Evolutionary conservation across 2,888 invertebrate species (phyloP), one percentile per base, ranked within the genome.

Genomic region (Dasypogon diadema): DNA sequence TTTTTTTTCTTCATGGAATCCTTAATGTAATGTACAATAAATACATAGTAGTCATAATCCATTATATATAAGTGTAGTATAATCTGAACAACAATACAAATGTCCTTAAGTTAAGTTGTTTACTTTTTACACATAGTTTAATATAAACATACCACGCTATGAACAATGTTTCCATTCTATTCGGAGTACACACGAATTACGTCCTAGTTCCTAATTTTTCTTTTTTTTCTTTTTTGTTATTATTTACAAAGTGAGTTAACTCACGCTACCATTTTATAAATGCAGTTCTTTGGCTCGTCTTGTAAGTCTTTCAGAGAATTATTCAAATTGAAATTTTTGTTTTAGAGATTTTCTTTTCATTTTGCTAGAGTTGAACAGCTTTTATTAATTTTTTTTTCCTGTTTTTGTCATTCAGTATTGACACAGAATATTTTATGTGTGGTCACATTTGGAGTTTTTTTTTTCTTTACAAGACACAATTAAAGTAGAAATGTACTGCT

Each of bases 121-220:
- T 55, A 34, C 74, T 63, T 58, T 76, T 56, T 48, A 76, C 58
- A 72, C 72, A 75, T 60, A 77, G 77, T 77, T 77, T 77, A 77
- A 77, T 77, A 77, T 77, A 77, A 77, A 77, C 77, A 77, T 75
- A 77, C 77, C 63, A 54, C 70, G 34, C 70, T 54, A 70, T 70
- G 56, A 75, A 56, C 58, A 68, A 56, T 56, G 58, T 56, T 72
- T 55, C 46, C 56, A 72, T 72, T 58, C 58, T 60, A 65, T 56
- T 73, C 56, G 22, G 56, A 73, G 54, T 73, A 56, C 56, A 42
- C 42, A 56, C 42, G 42, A 56, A 51, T 70, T 51, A 10, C 34
- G 3, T 14, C 2, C 8, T 56, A 56, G 1, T 37, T 42, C 16
- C 18, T 37, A 42, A 14, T 42, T 58, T 46, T 68, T 55, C 24